Conservation (phyloP, 64 coral and sea anemone species). For the Catalaphyllia jardinei region DNA sequence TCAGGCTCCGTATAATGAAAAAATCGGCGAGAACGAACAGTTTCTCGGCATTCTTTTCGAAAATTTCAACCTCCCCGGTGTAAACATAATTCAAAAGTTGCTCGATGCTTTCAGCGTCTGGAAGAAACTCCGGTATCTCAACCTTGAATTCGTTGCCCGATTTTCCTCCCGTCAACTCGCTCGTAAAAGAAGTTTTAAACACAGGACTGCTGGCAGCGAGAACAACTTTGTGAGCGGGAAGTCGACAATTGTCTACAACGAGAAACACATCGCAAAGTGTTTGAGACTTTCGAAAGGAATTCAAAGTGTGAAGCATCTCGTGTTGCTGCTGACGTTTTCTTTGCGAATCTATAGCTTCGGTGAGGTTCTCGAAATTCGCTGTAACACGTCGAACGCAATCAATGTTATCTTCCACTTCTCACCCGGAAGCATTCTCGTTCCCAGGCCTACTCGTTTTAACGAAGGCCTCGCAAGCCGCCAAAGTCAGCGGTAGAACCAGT, state of each 20-base stretch:
- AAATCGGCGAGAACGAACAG: background rate
- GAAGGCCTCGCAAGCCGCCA: no score
- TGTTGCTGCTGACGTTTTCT: background rate
- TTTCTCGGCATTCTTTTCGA: background rate
- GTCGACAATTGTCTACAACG: background rate
- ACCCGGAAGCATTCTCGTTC: no score
- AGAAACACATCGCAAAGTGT: constrained; percentile 34
- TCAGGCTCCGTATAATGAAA: background rate
- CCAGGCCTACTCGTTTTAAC: no score
- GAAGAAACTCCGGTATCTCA: background rate
- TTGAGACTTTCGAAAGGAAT: constrained; percentile 24
- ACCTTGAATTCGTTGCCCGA: background rate
- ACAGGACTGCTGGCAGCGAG: background rate
- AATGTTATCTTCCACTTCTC: no score
- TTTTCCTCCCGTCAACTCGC: background rate
- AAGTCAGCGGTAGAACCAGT: no score
- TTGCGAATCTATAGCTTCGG: background rate
- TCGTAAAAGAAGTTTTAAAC: background rate
- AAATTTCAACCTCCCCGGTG: constrained; percentile 22
- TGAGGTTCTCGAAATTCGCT: background rate
- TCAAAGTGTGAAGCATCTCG: constrained; percentile 9
- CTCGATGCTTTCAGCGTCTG: background rate
- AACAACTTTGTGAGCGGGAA: constrained; percentile 18
- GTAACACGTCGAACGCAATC: background rate
- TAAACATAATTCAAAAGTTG: constrained; percentile 30